Conservation (phyloP, 2,888 invertebrate genomes). For the Anoncus sp. region DNA sequence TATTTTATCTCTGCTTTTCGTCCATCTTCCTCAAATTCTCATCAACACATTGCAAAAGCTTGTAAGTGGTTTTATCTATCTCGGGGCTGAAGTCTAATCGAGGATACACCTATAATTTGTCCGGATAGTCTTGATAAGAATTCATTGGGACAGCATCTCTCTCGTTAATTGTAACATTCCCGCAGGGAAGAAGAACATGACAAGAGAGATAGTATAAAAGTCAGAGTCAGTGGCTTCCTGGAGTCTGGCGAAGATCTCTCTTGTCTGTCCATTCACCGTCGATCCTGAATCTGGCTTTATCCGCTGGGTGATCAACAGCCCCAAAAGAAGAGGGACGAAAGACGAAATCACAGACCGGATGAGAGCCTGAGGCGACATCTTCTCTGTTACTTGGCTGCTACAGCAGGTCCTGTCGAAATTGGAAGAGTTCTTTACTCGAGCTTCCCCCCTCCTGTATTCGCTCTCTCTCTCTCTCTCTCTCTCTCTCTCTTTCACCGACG, state of each 20-base stretch:
- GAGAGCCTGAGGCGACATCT: conserved; percentile 28
- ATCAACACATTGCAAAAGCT: conserved; percentile 33
- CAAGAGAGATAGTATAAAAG: conserved; percentile 9
- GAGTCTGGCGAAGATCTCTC: conserved; percentile 17
- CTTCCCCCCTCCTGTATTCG: background rate
- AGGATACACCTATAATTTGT: conserved; percentile 28
- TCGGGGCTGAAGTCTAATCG: conserved; percentile 6
- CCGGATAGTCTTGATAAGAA: conserved; percentile 35
- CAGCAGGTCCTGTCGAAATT: conserved; percentile 36
- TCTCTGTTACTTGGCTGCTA: conserved; percentile 1
- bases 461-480: conserved; percentile 15
- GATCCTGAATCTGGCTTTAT: conserved; percentile 49
- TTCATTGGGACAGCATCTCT: conserved; percentile 16
- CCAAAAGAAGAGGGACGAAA: conserved; percentile 1
- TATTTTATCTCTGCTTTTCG: background rate
- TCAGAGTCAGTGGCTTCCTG: conserved; percentile 46
- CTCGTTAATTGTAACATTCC: conserved; percentile 31
- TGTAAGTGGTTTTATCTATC: conserved; percentile 29
- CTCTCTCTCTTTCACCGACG: conserved; percentile 20
- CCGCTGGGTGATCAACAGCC: conserved; percentile 54
- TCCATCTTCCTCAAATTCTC: conserved; percentile 4
- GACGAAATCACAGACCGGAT: conserved; percentile 40
- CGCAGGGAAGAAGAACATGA: conserved; percentile 10
- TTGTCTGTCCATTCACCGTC: conserved; percentile 20
- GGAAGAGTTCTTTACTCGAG: conserved; percentile 34